These are phyloP conservation scores for Drosophila varians DNA, from an alignment of 1,140 invertebrate species.

Conservation along the genomic window DNA sequence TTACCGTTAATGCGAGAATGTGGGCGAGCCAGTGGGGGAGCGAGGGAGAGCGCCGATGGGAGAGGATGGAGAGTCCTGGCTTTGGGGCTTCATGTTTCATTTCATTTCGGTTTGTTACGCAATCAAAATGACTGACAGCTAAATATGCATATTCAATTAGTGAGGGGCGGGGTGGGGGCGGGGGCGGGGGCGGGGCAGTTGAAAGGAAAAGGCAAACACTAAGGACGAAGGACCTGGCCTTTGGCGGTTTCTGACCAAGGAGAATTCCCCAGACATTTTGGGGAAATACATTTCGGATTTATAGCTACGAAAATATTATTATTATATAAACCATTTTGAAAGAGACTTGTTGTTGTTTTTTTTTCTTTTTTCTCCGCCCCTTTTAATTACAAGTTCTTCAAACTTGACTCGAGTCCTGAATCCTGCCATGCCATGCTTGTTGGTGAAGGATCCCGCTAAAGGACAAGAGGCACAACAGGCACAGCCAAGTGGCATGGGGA, in stretches of 20 bases:
- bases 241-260: neutral
- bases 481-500: neutral
- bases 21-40: too few species aligned
- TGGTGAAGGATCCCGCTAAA: neutral
- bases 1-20: slow-evolving; percentile 1
- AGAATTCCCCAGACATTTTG: slow-evolving; percentile 32
- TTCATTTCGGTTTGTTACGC: slow-evolving; percentile 45
- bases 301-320: slow-evolving; percentile 10
- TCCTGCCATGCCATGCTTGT: neutral
- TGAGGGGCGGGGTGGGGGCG: too few species aligned
- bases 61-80: neutral
- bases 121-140: slow-evolving; percentile 52
- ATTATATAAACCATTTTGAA: too few species aligned
- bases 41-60: neutral
- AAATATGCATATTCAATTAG: slow-evolving; percentile 60
- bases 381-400: slow-evolving; percentile 1
- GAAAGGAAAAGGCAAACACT: slow-evolving; percentile 34
- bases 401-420: neutral
- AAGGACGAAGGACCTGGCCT: neutral
- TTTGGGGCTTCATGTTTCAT: slow-evolving; percentile 40
- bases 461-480: neutral
- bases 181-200: too few species aligned
- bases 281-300: slow-evolving; percentile 15
- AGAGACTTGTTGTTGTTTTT: too few species aligned
- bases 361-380: too few species aligned